These are phyloP conservation scores for Takifugu rubripes DNA, from an alignment of 2,797 vertebrate species.

Conservation along the genomic window DNA sequence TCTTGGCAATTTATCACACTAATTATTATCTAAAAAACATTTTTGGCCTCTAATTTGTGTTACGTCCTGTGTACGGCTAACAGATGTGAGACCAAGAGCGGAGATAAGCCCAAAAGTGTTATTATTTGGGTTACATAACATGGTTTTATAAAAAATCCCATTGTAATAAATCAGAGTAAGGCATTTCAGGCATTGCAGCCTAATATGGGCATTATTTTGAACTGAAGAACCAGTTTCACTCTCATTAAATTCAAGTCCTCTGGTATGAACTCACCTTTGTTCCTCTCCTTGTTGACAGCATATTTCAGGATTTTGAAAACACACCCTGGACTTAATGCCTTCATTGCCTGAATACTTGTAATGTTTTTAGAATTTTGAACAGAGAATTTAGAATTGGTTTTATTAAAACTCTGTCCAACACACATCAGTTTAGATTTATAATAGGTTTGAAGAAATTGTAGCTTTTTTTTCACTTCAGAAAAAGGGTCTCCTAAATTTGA, in stretches of 20 bases:
- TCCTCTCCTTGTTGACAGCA: constrained; percentile 33
- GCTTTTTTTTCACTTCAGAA: too few species aligned
- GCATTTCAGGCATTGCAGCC: constrained; percentile 1
- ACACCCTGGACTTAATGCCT: too few species aligned
- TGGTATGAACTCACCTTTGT: constrained; percentile 23
- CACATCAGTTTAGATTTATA: too few species aligned
- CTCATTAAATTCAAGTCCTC: constrained; percentile 10
- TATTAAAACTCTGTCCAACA: too few species aligned
- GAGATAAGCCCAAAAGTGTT: constrained; percentile 12
- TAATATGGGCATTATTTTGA: constrained; percentile 26
- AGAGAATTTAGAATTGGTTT: too few species aligned
- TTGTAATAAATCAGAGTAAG: constrained; percentile 17
- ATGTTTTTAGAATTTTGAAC: too few species aligned
- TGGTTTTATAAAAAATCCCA: constrained; percentile 27
- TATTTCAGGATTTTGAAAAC: constrained; percentile 7
- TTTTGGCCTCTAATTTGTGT: constrained; percentile 56
- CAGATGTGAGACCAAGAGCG: constrained; percentile 21
- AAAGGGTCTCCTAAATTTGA: too few species aligned
- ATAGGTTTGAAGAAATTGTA: too few species aligned
- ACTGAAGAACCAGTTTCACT: constrained; percentile 27
- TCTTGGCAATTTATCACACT: constrained; percentile 42
- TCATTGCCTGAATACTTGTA: too few species aligned
- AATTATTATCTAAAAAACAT: constrained; percentile 47
- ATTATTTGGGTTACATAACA: constrained; percentile 37
- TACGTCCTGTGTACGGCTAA: constrained; percentile 34